Conservation (phyloP, 2,888 invertebrate species). For the Sinopyrophorus schimmeli region DNA sequence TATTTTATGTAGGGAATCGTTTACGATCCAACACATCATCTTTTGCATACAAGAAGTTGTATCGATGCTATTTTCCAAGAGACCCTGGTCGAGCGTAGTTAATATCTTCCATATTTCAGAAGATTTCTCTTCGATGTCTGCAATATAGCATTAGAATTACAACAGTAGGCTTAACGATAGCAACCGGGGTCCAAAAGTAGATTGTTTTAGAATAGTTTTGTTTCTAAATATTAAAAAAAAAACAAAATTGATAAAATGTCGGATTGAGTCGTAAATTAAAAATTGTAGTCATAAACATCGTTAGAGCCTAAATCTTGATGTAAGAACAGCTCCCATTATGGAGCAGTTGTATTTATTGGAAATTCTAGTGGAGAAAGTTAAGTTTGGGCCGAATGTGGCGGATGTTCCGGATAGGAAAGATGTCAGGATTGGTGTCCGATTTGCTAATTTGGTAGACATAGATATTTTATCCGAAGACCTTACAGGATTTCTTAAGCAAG, state of each 20-base stretch:
- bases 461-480: slow-evolving; percentile 58
- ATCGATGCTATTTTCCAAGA: slow-evolving; percentile 63
- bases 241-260: too few species aligned
- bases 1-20: slow-evolving; percentile 52
- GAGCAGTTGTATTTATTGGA: slow-evolving; percentile 63
- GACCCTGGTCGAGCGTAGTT: slow-evolving; percentile 58
- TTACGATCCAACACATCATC: slow-evolving; percentile 60
- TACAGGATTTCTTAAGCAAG: slow-evolving; percentile 28
- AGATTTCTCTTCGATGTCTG: slow-evolving; percentile 28
- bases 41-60: slow-evolving; percentile 65
- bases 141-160: too few species aligned
- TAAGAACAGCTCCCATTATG: slow-evolving; percentile 33
- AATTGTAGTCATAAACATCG: slow-evolving; percentile 18
- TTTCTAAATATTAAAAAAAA: too few species aligned
- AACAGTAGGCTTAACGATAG: too few species aligned
- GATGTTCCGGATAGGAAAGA: slow-evolving; percentile 53
- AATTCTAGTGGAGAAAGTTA: slow-evolving; percentile 61
- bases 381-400: slow-evolving; percentile 50
- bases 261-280: slow-evolving; percentile 13
- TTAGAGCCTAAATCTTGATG: slow-evolving; percentile 2
- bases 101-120: slow-evolving; percentile 44
- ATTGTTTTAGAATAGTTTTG: too few species aligned
- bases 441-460: slow-evolving; percentile 58
- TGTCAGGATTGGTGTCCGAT: slow-evolving; percentile 57
- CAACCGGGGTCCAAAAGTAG: too few species aligned